These are phyloP conservation scores for Dicerorhinus sumatrensis DNA, from an alignment of 2,113 vertebrate species.

Conservation along the genomic window DNA sequence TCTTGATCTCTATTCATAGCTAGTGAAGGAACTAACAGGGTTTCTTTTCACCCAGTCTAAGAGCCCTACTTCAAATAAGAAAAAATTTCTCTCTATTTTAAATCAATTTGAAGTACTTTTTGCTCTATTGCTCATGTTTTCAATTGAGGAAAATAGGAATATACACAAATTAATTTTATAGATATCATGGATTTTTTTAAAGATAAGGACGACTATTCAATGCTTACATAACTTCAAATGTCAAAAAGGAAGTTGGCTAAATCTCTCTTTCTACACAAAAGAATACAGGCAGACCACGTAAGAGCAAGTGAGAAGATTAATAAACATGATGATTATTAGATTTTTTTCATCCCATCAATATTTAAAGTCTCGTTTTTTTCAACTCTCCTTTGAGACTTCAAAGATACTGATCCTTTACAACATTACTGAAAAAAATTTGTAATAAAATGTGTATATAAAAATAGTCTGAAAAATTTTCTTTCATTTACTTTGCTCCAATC, in stretches of 20 bases:
- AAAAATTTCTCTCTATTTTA: neutral
- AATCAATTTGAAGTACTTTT: constrained; percentile 22
- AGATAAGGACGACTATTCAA: neutral
- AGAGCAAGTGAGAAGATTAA: neutral
- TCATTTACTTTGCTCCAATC: neutral
- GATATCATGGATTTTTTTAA: neutral
- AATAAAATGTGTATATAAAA: constrained; percentile 10
- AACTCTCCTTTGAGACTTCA: neutral
- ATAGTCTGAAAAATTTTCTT: neutral
- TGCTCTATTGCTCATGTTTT: neutral
- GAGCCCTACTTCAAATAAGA: neutral
- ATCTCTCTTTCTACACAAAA: neutral
- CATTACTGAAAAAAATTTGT: neutral
- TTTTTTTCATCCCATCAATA: neutral
- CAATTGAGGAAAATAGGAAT: neutral
- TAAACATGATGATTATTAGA: neutral
- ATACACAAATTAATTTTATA: neutral
- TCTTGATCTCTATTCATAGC: neutral
- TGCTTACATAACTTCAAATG: neutral
- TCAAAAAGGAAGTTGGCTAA: neutral
- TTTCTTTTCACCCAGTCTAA: neutral
- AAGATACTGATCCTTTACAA: neutral
- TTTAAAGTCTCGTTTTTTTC: neutral
- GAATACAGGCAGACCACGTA: neutral
- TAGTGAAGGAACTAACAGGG: neutral